Evolutionary conservation across 2,888 invertebrate species (phyloP).

Genomic region (Muschampia plurimacula): DNA sequence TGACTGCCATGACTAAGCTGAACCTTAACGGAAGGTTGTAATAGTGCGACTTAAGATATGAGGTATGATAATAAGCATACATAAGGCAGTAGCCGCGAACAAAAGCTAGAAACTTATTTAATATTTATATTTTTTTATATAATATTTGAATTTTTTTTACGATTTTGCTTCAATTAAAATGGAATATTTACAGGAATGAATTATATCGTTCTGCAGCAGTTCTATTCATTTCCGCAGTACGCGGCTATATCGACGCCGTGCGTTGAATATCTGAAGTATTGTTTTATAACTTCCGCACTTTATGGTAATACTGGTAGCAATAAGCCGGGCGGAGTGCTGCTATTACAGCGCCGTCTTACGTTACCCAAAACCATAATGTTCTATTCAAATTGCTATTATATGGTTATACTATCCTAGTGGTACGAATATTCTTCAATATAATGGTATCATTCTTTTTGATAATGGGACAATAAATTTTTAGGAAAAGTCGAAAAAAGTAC

Average conservation of each 20-base stretch:
- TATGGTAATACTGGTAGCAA: conserved; percentile 65
- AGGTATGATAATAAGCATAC: too few relatives aligned
- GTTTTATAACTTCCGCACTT: conserved; percentile 73
- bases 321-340: conserved; percentile 40
- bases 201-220: conserved; percentile 32
- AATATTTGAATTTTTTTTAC: too few relatives aligned
- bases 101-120: too few relatives aligned
- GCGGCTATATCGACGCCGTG: conserved; percentile 54
- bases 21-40: too few relatives aligned
- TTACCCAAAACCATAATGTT: conserved; percentile 31
- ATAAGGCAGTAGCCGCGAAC: too few relatives aligned
- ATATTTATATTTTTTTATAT: too few relatives aligned
- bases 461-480: conserved; percentile 20
- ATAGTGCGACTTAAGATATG: too few relatives aligned
- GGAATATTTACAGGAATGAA: conserved; percentile 3
- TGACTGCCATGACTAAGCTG: too few relatives aligned
- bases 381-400: conserved; percentile 8
- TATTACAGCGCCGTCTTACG: conserved; percentile 34
- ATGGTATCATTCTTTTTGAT: conserved; percentile 16
- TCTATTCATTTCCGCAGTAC: conserved; percentile 61
- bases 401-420: neutral
- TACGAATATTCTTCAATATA: conserved; percentile 21
- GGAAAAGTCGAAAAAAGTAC: neutral
- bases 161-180: neutral
- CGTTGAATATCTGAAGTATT: conserved; percentile 58